Conservation (phyloP, 2,888 invertebrate species). For the Sympetrum striolatum region DNA sequence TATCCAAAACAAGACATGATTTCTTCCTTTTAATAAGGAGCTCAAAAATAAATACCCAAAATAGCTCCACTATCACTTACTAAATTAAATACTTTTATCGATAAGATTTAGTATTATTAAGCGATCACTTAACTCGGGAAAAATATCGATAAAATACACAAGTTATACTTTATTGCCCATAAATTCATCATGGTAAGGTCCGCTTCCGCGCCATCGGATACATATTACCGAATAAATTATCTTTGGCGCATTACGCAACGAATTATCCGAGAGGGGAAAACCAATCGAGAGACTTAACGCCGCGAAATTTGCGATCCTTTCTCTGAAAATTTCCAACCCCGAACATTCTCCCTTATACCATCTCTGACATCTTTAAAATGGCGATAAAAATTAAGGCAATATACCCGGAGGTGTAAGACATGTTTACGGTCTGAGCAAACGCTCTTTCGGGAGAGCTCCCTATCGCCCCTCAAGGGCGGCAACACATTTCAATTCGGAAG, state of each 20-base stretch:
- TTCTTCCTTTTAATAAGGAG: too few relatives aligned
- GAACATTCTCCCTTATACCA: neutral
- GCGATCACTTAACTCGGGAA: too few relatives aligned
- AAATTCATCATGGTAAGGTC: neutral
- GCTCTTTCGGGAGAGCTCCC: neutral
- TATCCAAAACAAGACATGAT: too few relatives aligned
- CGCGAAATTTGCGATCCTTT: neutral
- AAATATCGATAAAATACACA: too few relatives aligned
- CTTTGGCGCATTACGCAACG: neutral
- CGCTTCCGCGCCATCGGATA: neutral
- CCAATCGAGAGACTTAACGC: neutral
- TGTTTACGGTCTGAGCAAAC: neutral
- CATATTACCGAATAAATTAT: neutral
- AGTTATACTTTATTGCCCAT: too few relatives aligned
- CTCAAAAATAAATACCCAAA: too few relatives aligned
- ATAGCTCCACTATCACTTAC: too few relatives aligned
- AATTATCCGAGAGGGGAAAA: neutral
- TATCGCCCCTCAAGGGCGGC: neutral
- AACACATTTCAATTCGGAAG: neutral
- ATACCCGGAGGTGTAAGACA: neutral
- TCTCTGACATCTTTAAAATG: neutral
- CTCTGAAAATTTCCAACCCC: neutral
- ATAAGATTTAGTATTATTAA: too few relatives aligned
- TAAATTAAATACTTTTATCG: too few relatives aligned
- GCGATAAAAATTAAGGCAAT: neutral